Conservation (phyloP, 2,113 vertebrate genomes). For the Ageneiosus marmoratus region DNA sequence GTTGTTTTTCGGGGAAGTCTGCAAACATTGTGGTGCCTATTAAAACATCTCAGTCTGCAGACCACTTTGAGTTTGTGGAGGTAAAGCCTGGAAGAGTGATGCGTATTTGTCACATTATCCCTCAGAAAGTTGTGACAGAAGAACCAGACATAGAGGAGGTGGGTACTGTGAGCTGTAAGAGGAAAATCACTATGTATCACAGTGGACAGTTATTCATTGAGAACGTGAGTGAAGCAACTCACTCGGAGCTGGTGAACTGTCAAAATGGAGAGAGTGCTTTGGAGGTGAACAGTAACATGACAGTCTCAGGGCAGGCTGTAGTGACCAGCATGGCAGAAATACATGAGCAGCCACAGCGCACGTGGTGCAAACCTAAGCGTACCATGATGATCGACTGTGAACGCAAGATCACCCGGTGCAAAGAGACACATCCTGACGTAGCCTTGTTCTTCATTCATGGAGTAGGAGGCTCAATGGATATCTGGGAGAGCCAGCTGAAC, state of each 20-base stretch:
- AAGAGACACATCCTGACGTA: constrained; percentile 83
- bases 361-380: constrained; percentile 79
- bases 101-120: constrained; percentile 79
- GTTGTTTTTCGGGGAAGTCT: constrained; percentile 85
- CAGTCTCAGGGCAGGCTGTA: constrained; percentile 2
- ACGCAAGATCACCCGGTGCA: constrained; percentile 85
- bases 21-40: constrained; percentile 81
- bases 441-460: constrained; percentile 95
- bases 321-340: neutral
- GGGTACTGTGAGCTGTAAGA: constrained; percentile 80
- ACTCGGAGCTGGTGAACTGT: constrained; percentile 74
- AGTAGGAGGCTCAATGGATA: constrained; percentile 90
- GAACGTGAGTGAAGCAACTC: constrained; percentile 79
- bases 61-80: constrained; percentile 92
- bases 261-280: constrained; percentile 70
- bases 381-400: constrained; percentile 87
- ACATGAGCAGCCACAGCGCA: constrained; percentile 48
- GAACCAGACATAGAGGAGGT: constrained; percentile 51
- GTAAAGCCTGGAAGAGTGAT: constrained; percentile 91
- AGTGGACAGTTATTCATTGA: constrained; percentile 90
- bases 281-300: constrained; percentile 72
- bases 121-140: constrained; percentile 65
- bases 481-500: constrained; percentile 94
- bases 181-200: constrained; percentile 87
- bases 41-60: constrained; percentile 78